Percentiles rank a stretch among this genome's conserved stretches.
These are phyloP conservation scores for Stegodyphus dumicola DNA, from an alignment of 1,140 invertebrate genomes.

Conservation along the genomic window DNA sequence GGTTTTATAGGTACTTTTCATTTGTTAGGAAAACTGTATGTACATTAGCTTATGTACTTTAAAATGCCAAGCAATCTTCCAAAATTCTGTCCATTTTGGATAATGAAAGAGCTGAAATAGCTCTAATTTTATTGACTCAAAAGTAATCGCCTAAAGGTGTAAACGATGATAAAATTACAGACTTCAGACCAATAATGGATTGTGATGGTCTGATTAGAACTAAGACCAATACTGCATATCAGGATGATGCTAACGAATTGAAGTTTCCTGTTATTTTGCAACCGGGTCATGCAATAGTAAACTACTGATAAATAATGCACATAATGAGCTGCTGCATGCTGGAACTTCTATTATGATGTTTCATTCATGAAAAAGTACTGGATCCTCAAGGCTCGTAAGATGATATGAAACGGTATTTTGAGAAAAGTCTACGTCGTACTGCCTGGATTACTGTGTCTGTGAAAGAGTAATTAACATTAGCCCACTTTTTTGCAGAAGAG, in stretches of 20 bases:
- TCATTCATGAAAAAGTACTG: slow-evolving; percentile 38
- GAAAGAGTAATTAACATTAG: slow-evolving; percentile 12
- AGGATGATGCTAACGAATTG: slow-evolving; percentile 24
- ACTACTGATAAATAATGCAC: slow-evolving; percentile 12
- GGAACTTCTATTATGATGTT: slow-evolving; percentile 14
- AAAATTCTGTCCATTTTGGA: background rate
- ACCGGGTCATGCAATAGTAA: slow-evolving; percentile 13
- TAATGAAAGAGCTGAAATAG: slow-evolving; percentile 5
- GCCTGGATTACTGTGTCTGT: slow-evolving; percentile 27
- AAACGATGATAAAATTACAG: slow-evolving; percentile 4
- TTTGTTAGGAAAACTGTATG: background rate
- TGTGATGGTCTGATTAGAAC: slow-evolving; percentile 4
- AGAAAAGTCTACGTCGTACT: slow-evolving; percentile 4
- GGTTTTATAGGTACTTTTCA: background rate
- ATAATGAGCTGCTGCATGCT: slow-evolving; percentile 29
- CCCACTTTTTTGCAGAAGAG: background rate
- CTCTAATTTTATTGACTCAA: background rate
- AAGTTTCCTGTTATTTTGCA: slow-evolving; percentile 22
- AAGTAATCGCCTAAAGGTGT: background rate
- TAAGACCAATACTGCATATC: slow-evolving; percentile 7
- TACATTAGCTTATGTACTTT: background rate
- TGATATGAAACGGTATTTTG: slow-evolving; percentile 19
- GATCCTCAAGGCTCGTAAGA: slow-evolving; percentile 39
- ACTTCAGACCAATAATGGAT: background rate
- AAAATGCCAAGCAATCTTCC: background rate